These are phyloP conservation scores for Caenorhabditis zanzibari DNA, from an alignment of 2,888 invertebrate species.

Conservation along the genomic window DNA sequence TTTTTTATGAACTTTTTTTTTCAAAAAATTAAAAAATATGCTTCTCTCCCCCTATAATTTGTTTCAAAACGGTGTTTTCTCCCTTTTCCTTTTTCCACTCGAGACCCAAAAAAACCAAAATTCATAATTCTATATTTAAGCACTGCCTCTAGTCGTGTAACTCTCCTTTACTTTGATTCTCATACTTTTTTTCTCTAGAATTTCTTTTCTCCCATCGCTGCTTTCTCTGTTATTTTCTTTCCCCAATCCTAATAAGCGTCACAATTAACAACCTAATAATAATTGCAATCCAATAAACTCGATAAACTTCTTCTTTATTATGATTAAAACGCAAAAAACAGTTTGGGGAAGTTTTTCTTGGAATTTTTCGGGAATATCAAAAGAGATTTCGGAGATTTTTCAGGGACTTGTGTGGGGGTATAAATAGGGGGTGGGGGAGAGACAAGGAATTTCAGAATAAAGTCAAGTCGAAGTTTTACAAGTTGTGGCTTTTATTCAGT, in stretches of 20 bases:
- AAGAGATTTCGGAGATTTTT: not conserved
- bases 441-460: conserved; percentile 18
- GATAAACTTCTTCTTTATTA: conserved; percentile 16
- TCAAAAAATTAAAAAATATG: conserved; percentile 11
- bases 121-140: conserved; percentile 35
- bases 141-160: conserved; percentile 67
- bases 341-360: not conserved
- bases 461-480: conserved; percentile 17
- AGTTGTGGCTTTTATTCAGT: not conserved
- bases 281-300: not conserved
- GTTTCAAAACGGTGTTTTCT: conserved; percentile 29
- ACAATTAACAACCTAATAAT: conserved; percentile 26
- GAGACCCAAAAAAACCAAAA: too few relatives aligned
- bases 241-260: not conserved
- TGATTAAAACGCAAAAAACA: not conserved
- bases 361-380: not conserved
- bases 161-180: conserved; percentile 44
- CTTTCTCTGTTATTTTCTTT: conserved; percentile 45
- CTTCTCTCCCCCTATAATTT: not conserved
- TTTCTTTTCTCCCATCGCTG: conserved; percentile 20
- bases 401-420: not conserved
- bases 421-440: not conserved
- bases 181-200: conserved; percentile 4
- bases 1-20: not conserved
- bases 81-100: conserved; percentile 24